Base-by-base conservation (phyloP, 2,113 vertebrate genomes). In the Podarcis cretensis region DNA sequence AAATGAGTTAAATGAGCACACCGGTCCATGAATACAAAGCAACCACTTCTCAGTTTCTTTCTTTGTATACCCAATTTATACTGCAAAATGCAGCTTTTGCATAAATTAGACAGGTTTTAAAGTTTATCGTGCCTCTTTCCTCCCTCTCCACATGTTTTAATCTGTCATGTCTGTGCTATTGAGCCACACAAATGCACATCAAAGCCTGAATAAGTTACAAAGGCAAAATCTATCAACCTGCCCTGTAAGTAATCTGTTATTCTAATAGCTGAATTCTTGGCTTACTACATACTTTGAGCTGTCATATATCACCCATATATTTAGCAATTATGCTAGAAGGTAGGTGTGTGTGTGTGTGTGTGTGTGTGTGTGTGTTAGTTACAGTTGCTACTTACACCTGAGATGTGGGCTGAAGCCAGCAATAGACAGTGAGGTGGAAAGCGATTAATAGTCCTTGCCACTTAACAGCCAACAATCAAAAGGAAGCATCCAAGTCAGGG, bases 1-100 rank as follows among this genome's bases (percentile, higher is more conserved):
- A 85, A 76, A 59, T 85, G 71, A 85, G 32, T 74, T 85, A 85
- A 87, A 37, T 81, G 78, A 87, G 27, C 54, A 81, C 48, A 13
- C 23, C 59, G 20, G 5, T n/a, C 30, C 69, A 81, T 65, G 79
- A 63, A 82, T 88, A 75, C 37, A 82, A 82, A 88, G 35, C 69
- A 87, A 48, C 18, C 86, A 32, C 57, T 81, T 73, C 35, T 89
- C 74, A 59, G 30, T 78, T 84, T 63, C 48, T 68, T 71, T 32
- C 32, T 81, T 1, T 86, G 12, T 25, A 32, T 84, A 89, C 35
- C 5, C n/a, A 81, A 9, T 77, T 85, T 16, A 86, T 65, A 85
- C n/a, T 66, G 40, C 81, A 27, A 86, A 89, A 0, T 0, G 1
- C 43, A 85, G 35, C 54, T 84, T 86, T 87, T 73, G 0, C 54